Evolutionary conservation across 2,888 invertebrate genomes (phyloP).

Genomic region (Machimus atricapillus): DNA sequence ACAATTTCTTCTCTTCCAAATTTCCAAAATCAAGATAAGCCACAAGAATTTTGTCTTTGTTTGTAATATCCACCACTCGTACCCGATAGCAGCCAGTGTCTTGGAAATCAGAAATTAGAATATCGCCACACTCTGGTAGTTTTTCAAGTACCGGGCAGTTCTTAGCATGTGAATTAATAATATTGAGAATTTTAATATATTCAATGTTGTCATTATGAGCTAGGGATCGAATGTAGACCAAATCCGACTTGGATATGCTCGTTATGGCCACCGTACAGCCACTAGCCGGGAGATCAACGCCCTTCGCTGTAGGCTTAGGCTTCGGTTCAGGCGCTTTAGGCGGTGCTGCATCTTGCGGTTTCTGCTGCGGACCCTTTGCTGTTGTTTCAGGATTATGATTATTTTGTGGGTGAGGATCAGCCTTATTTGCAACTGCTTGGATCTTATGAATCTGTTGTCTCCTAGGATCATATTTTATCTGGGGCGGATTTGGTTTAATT

Average conservation of each 20-base stretch:
- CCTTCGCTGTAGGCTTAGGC: neutral
- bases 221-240: conserved; percentile 10
- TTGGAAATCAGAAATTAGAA: conserved; percentile 54
- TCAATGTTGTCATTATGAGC: neutral
- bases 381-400: neutral
- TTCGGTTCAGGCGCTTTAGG: neutral
- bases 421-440: neutral
- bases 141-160: conserved; percentile 48
- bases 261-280: conserved; percentile 8
- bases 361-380: neutral
- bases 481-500: neutral
- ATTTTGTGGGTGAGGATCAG: neutral
- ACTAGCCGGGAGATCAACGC: neutral
- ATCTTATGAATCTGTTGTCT: neutral
- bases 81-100: conserved; percentile 52
- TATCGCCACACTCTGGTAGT: conserved; percentile 54
- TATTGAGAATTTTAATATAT: conserved; percentile 16
- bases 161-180: conserved; percentile 46
- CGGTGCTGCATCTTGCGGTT: neutral
- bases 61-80: conserved; percentile 53
- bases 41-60: conserved; percentile 52
- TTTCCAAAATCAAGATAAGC: conserved; percentile 58
- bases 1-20: conserved; percentile 52
- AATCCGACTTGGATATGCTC: neutral
- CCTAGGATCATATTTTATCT: neutral